Percentiles rank a stretch among this genome's conserved stretches.
phyloP scores from a whole-genome alignment of 2,888 invertebrate species.

The Temnothorax rugatulus region DNA sequence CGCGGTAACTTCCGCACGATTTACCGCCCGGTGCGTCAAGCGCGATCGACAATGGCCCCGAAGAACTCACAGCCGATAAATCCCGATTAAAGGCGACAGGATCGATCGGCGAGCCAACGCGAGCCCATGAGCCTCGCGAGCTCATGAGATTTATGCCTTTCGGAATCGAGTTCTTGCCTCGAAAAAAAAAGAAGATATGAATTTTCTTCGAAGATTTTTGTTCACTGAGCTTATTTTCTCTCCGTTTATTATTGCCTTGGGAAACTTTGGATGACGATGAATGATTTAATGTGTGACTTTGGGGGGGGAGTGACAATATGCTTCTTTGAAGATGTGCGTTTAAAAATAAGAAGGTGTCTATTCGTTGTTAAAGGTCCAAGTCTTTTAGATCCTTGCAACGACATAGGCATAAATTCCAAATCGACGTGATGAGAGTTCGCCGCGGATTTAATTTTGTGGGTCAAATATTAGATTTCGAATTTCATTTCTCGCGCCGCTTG shows the following conservation, averaged over 20 bases:
- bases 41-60: conserved; percentile 53
- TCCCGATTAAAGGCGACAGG: conserved; percentile 51
- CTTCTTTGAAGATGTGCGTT: not conserved
- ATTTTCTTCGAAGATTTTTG: not conserved
- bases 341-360: not conserved
- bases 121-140: conserved; percentile 14
- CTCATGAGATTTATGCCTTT: not conserved
- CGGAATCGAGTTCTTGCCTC: conserved; percentile 8
- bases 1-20: conserved; percentile 57
- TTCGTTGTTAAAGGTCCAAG: not conserved
- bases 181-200: not conserved
- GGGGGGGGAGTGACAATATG: not conserved
- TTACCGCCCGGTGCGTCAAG: conserved; percentile 52
- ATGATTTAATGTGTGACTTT: not conserved
- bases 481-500: conserved; percentile 31
- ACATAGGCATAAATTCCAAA: conserved; percentile 30
- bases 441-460: conserved; percentile 43
- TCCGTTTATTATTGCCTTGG: not conserved
- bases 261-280: not conserved
- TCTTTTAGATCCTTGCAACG: not conserved
- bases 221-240: not conserved
- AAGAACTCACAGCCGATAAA: conserved; percentile 55
- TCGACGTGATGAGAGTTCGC: conserved; percentile 7
- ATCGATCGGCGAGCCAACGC: conserved; percentile 37
- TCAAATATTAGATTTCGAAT: conserved; percentile 53